Conservation (phyloP, 1,140 invertebrate genomes). For the Megalonaias nervosa region DNA sequence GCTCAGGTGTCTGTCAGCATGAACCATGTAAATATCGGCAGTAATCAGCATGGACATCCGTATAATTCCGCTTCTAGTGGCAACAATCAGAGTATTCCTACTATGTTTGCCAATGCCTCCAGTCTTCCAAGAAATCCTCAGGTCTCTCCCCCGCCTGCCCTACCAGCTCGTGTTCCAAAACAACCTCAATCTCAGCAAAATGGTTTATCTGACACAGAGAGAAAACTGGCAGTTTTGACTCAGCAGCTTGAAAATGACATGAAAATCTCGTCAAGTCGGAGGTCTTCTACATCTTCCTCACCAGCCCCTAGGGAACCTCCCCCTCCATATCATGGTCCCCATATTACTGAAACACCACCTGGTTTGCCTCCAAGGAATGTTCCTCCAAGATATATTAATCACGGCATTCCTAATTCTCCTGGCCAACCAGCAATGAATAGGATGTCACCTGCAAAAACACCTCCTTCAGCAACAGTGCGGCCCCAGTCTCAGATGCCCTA, state of each 20-base stretch:
- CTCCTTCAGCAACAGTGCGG: constrained; percentile 35
- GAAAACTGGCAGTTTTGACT: constrained; percentile 70
- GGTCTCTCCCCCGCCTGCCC: constrained; percentile 48
- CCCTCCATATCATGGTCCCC: constrained; percentile 69
- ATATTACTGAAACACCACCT: constrained; percentile 65
- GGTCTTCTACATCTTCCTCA: constrained; percentile 39
- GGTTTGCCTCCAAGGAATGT: constrained; percentile 47
- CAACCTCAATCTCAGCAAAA: constrained; percentile 77
- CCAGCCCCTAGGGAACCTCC: constrained; percentile 55
- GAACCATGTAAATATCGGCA: constrained; percentile 6
- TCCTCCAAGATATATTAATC: constrained; percentile 2
- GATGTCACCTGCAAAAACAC: constrained; percentile 36
- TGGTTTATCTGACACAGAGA: constrained; percentile 66
- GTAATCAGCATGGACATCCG: too few species aligned
- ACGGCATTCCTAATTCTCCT: background rate
- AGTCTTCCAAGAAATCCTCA: constrained; percentile 12
- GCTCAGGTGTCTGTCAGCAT: constrained; percentile 39
- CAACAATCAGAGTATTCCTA: constrained; percentile 26
- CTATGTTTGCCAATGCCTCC: constrained; percentile 27
- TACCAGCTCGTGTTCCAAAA: constrained; percentile 67
- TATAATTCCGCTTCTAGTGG: background rate
- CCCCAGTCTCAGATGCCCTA: constrained; percentile 80
- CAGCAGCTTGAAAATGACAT: constrained; percentile 70
- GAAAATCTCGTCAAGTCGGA: constrained; percentile 45
- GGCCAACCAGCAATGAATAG: constrained; percentile 1